Evolutionary conservation across 2,888 invertebrate species (phyloP), one percentile per base, ranked within the genome.

Genomic region (Metalampra italica): DNA sequence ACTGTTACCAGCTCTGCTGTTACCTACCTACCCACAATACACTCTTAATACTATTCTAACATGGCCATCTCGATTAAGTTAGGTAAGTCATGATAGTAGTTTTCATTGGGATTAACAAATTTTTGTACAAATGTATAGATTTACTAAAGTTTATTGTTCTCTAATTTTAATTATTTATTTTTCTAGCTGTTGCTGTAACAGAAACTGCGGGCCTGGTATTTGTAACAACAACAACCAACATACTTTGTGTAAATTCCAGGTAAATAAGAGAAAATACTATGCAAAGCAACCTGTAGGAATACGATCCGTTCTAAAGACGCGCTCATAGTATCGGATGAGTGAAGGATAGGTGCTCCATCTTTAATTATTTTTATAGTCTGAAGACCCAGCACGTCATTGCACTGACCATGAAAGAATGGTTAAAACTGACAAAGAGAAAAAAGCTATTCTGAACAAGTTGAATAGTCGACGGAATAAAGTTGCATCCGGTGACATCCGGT

Each of bases 381-480:
- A 59, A 50, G 66, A 64, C 9, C 78, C 80, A 9, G 75, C 78
- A 8, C 56, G 56, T 0, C 68, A 68, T 47, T 88, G 87, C 56
- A 39, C 72, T 38, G 69, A 73, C 37, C 75, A 79, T 54, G 78
- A 80, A 57, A 75, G 61, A 56, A 71, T 73, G 7, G 66, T 84
- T 39, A 68, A 56, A 47, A 72, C 57, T 4, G 64, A 62, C 7
- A 64, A 61, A 47, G 80, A 80, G n/a, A 82, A 72, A 49, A 56
- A 56, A 50, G 69, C 66, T 8, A 62, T 89, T 49, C 56, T 89
- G 44, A 66, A 85, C 41, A 87, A 84, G 73, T 72, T 89, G 49
- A 89, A 89, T 54, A 70, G 60, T 36, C 72, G 88, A 12, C 72
- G 88, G 40, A 82, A 82, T 57, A 85, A 82, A 68, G 75, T 89